Base-by-base conservation (phyloP, 2,888 invertebrate species). In the Drosophila borborema region DNA sequence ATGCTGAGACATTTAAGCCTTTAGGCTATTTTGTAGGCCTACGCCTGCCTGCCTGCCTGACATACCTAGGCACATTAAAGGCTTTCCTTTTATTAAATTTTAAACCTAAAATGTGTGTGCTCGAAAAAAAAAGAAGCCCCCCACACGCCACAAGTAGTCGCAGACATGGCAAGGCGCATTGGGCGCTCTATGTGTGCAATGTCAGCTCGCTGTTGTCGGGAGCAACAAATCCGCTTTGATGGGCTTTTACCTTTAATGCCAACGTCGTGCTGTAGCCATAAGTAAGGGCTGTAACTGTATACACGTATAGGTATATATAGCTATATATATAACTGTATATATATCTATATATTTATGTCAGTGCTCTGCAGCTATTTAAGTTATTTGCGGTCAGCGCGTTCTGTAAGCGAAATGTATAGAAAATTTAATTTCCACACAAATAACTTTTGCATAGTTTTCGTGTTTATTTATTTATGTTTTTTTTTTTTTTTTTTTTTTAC, bases 221-320 rank as follows among this genome's bases (percentile, higher is more conserved):
- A 71, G 62, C 74, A 83, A 69, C 84, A 86, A 89, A 86, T 84
- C 79, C 85, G 49, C 79, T 77, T 81, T 77, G 84, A 86, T 72
- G 73, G 74, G 79, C 71, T 80, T 73, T 73, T 20, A 61, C 55
- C 51, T 56, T 59, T 49, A 49, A 20, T 77, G 67, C 43, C 49
- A 38, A 41, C 36, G 53, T 36, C 62, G 31, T 49, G 46, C 38
- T n/a, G 36, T 49, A 45, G 31, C n/a, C 18, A 40, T 60, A 59
- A 51, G 59, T 43, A 53, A 41, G 45, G 10, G n/a, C 20, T 43
- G 20, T 6, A 41, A 23, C 58, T 45, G 40, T 59, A 64, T 36
- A 41, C 18, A 34, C 4, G 3, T 51, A 18, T 34, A 8, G 28
- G 1, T 51, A 14, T 48, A 8, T 48, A 28, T 34, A 8, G 28